Evolutionary conservation across 2,113 vertebrate species (phyloP).

Genomic region (Plestiodon gilberti): DNA sequence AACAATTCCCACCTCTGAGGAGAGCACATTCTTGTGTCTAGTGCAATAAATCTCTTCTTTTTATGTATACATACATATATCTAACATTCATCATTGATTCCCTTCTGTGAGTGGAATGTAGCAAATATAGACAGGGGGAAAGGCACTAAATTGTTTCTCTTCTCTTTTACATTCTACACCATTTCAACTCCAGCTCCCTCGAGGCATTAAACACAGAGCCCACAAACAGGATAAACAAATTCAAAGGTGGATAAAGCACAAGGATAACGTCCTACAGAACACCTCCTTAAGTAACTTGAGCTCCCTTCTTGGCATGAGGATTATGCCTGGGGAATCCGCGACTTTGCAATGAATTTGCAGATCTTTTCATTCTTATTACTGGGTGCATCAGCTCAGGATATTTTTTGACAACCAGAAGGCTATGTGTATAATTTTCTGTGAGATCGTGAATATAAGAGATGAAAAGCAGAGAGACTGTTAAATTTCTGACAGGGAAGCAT

Average conservation of each 20-base stretch:
- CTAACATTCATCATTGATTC: slow-evolving; percentile 29
- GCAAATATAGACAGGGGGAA: slow-evolving; percentile 31
- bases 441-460: slow-evolving; percentile 24
- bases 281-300: slow-evolving; percentile 26
- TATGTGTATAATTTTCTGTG: slow-evolving; percentile 43
- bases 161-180: slow-evolving; percentile 50
- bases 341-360: slow-evolving; percentile 38
- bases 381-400: not conserved
- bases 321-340: slow-evolving; percentile 24
- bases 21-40: not conserved
- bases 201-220: slow-evolving; percentile 40
- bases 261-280: slow-evolving; percentile 24
- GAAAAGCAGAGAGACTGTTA: slow-evolving; percentile 31
- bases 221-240: slow-evolving; percentile 56
- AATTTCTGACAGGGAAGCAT: slow-evolving; percentile 10
- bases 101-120: slow-evolving; percentile 29
- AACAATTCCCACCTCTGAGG: not conserved
- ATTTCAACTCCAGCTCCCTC: slow-evolving; percentile 51
- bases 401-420: slow-evolving; percentile 31
- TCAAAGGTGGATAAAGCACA: slow-evolving; percentile 48
- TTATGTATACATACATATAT: slow-evolving; percentile 10
- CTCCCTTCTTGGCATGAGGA: slow-evolving; percentile 10
- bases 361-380: slow-evolving; percentile 17
- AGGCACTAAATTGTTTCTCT: slow-evolving; percentile 55
- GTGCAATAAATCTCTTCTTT: slow-evolving; percentile 21